These are phyloP conservation scores for Hydrozoanthus tunicans DNA, from an alignment of 64 coral and sea anemone species.

Conservation along the genomic window DNA sequence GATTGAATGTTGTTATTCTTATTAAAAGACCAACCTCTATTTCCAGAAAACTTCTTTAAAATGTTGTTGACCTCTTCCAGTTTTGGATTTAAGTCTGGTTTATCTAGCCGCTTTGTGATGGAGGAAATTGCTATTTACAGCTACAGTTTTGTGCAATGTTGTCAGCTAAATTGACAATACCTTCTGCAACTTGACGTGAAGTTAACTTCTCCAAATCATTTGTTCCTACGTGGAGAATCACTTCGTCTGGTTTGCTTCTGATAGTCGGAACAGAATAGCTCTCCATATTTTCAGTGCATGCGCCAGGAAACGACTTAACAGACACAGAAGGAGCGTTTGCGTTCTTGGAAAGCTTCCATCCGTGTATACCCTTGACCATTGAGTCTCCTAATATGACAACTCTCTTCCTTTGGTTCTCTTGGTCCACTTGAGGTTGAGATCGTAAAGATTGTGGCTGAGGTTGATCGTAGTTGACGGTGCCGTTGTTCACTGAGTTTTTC, in stretches of 20 bases:
- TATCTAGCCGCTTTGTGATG: not conserved
- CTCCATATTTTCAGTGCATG: no score
- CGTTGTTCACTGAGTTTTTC: constrained; percentile 25
- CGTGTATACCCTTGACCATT: no score
- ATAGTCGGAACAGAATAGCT: no score
- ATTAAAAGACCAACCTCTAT: not conserved
- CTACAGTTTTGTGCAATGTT: not conserved
- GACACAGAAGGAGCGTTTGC: no score
- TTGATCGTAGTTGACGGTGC: constrained; percentile 14
- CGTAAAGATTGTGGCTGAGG: not conserved
- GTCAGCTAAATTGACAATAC: not conserved
- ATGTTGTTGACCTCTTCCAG: not conserved
- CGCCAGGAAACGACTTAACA: no score
- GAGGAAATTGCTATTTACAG: not conserved
- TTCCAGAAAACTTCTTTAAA: not conserved
- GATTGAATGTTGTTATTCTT: not conserved
- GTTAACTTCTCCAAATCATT: no score
- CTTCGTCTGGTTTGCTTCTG: no score
- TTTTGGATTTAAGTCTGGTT: not conserved
- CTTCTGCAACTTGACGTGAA: not conserved
- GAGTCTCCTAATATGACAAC: not conserved
- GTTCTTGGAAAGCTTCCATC: no score
- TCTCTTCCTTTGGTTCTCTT: constrained; percentile 43
- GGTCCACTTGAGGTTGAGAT: constrained; percentile 48
- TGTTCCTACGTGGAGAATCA: no score